Evolutionary conservation across 2,113 vertebrate species (phyloP).

Genomic region (Cochlearius cochlearius): DNA sequence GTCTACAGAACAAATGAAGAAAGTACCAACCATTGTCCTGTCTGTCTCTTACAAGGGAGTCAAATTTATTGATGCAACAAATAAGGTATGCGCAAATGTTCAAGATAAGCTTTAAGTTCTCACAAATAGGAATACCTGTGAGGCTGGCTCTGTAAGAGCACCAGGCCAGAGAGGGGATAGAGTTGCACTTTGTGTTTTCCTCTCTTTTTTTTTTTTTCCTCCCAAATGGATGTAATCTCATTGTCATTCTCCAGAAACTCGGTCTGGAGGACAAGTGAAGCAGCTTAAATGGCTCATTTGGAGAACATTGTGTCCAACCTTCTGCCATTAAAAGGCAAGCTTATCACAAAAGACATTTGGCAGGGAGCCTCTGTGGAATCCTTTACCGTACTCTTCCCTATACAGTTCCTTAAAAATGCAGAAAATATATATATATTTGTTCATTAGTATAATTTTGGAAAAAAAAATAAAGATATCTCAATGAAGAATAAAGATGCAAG

Average conservation of each 20-base stretch:
- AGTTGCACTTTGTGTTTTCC: not conserved
- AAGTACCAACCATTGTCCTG: conserved; percentile 96
- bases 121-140: not conserved
- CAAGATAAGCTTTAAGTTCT: not conserved
- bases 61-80: conserved; percentile 98
- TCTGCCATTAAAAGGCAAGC: not conserved
- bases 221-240: not conserved
- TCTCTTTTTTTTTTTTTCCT: not conserved
- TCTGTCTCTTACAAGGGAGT: conserved; percentile 99
- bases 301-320: not conserved
- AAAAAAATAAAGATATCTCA: not conserved
- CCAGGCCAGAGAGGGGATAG: not conserved
- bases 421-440: not conserved
- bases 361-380: not conserved
- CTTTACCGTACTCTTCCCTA: not conserved
- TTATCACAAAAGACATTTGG: not conserved
- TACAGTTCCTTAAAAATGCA: not conserved
- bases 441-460: not conserved
- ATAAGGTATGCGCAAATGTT: conserved; percentile 83
- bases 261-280: not conserved
- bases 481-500: not conserved
- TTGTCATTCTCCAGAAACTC: not conserved
- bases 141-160: not conserved
- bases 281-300: not conserved
- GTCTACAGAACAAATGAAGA: conserved; percentile 99